Conservation (phyloP, 2,888 invertebrate genomes). For the Neoascia interrupta region DNA sequence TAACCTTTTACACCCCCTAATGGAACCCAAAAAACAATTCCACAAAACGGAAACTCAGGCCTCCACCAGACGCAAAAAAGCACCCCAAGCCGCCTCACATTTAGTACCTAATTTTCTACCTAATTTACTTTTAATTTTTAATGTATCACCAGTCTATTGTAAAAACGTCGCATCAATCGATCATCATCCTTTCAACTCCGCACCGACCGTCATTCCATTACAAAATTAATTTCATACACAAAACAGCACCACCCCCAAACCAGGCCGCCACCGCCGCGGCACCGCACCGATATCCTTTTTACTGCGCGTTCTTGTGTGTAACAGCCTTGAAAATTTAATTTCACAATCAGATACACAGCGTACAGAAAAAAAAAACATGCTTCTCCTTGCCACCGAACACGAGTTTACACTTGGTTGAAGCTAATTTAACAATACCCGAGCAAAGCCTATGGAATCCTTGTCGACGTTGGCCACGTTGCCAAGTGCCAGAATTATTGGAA, state of each 20-base stretch:
- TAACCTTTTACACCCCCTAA: no score
- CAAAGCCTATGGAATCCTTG: slow-evolving; percentile 1
- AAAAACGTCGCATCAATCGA: background rate
- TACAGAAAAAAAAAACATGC: slow-evolving; percentile 1
- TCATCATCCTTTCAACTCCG: background rate
- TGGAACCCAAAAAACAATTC: no score
- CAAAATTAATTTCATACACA: background rate
- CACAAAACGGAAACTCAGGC: no score
- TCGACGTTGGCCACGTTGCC: slow-evolving; percentile 10
- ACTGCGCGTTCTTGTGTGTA: slow-evolving; percentile 11
- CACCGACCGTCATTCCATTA: slow-evolving; percentile 17
- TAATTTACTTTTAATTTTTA: slow-evolving; percentile 27
- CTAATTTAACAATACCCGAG: slow-evolving; percentile 32
- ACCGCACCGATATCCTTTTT: background rate
- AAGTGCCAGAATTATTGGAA: slow-evolving; percentile 39
- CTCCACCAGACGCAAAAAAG: no score
- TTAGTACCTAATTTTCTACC: slow-evolving; percentile 11
- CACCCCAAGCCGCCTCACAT: no score
- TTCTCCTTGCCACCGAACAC: background rate
- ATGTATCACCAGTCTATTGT: background rate
- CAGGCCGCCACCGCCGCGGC: background rate
- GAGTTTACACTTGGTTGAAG: slow-evolving; percentile 37
- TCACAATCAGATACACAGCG: slow-evolving; percentile 36
- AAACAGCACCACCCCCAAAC: background rate
- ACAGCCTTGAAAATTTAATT: slow-evolving; percentile 49